Base-by-base conservation (phyloP, 2,113 vertebrate genomes). In the Calyptomena viridis region DNA sequence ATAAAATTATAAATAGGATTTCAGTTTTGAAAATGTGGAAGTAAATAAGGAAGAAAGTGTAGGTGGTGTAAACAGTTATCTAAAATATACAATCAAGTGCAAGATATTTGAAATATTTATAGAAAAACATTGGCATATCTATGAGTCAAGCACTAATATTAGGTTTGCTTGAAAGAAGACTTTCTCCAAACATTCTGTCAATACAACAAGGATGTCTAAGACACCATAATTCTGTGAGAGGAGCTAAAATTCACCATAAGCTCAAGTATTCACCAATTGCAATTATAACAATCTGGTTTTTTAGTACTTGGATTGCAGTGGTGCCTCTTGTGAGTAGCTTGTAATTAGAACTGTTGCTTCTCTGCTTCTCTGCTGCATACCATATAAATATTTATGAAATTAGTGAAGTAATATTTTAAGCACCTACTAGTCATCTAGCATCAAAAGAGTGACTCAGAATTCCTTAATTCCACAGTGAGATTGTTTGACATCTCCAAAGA, bases 371-470 rank as follows among this genome's bases (percentile, higher is more conserved):
- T 85, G 68, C 60, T 88, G 73, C 1, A 21, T 42, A 31, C 47
- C 59, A n/a, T 84, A 92, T 80, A 95, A 94, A 96, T 93, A 95
- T 90, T 94, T 92, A 92, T 95, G 91, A 94, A 96, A 94, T 91
- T 78, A 87, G 73, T 89, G 53, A 71, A 76, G 44, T 52, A 74
- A n/a, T 81, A 75, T 68, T 84, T 67, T 55, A 95, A 89, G 58
- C 35, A 94, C 31, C 39, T 78, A 30, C 56, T 24, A 78, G 59
- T 11, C 12, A 31, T 44, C 52, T 56, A 88, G 21, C 11, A 53
- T 8, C 49, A 49, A 15, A 24, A 47, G 21, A 42, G 27, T 59
- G 19, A 82, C 33, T 47, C 60, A 35, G 23, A 71, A 79, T 67
- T 9, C 9, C 6, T 67, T 59, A 31, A 46, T 82, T 81, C 62